phyloP scores from a whole-genome alignment of 2,113 vertebrate species.

The Oncorhynchus masou region DNA sequence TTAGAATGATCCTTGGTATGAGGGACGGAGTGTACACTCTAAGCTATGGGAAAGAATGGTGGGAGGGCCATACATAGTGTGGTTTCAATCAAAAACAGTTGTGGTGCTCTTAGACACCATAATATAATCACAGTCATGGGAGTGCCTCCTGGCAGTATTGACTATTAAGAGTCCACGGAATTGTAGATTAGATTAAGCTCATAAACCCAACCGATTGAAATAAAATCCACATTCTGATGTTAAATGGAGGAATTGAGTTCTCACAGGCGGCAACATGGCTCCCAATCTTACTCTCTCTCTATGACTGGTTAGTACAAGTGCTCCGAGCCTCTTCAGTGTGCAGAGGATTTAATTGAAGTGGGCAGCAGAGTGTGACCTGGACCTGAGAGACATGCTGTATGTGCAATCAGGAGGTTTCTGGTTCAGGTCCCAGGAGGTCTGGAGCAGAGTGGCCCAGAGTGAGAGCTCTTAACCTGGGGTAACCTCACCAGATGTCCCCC shows the following conservation, averaged over 20 bases:
- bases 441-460: neutral
- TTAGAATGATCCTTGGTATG: too few relatives aligned
- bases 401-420: neutral
- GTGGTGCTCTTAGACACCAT: neutral
- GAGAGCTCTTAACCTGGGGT: neutral
- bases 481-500: slow-evolving; percentile 12
- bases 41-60: too few relatives aligned
- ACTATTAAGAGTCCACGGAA: too few relatives aligned
- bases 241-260: neutral
- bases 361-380: slow-evolving; percentile 14
- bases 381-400: slow-evolving; percentile 4
- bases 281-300: slow-evolving; percentile 43
- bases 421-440: neutral
- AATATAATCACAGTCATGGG: neutral
- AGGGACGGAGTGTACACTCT: too few relatives aligned
- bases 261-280: slow-evolving; percentile 44
- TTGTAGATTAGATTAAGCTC: too few relatives aligned
- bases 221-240: neutral
- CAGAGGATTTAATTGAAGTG: neutral
- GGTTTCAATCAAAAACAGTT: too few relatives aligned
- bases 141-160: neutral
- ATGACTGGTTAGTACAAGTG: slow-evolving; percentile 27
- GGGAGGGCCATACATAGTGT: too few relatives aligned
- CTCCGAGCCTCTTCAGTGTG: slow-evolving; percentile 17
- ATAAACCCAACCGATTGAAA: neutral